Conservation (phyloP, 2,797 vertebrate genomes). For the Graptemys geographica region DNA sequence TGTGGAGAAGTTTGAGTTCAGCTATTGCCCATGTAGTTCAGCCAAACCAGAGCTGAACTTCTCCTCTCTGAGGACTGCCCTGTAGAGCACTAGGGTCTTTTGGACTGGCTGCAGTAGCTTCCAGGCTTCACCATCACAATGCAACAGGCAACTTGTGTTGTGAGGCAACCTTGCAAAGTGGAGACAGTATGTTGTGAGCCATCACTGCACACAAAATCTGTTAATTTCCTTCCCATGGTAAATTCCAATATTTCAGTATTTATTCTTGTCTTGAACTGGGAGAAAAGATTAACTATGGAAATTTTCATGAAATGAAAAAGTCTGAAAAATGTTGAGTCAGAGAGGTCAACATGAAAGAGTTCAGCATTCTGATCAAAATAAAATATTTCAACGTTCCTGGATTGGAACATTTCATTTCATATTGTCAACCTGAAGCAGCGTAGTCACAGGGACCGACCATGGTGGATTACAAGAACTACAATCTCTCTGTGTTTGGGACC, state of each 20-base stretch:
- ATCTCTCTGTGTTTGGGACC: neutral
- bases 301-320: neutral
- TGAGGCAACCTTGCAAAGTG: neutral
- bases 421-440: accelerated
- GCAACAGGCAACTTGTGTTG: neutral
- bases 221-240: neutral
- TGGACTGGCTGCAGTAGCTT: neutral
- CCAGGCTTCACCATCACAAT: neutral
- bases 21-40: neutral
- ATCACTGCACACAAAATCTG: neutral
- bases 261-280: neutral
- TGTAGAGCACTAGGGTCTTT: neutral
- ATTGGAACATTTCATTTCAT: neutral
- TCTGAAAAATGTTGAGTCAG: neutral
- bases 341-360: neutral
- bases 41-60: neutral
- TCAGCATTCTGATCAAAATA: neutral
- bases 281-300: neutral
- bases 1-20: neutral
- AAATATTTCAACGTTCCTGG: neutral
- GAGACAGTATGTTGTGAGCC: neutral
- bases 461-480: neutral
- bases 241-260: neutral
- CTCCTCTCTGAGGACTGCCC: neutral
- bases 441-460: neutral